Percentiles rank a stretch among this genome's conserved stretches.
phyloP scores from a whole-genome alignment of 2,113 vertebrate species.

The Ceyx melanurus region DNA sequence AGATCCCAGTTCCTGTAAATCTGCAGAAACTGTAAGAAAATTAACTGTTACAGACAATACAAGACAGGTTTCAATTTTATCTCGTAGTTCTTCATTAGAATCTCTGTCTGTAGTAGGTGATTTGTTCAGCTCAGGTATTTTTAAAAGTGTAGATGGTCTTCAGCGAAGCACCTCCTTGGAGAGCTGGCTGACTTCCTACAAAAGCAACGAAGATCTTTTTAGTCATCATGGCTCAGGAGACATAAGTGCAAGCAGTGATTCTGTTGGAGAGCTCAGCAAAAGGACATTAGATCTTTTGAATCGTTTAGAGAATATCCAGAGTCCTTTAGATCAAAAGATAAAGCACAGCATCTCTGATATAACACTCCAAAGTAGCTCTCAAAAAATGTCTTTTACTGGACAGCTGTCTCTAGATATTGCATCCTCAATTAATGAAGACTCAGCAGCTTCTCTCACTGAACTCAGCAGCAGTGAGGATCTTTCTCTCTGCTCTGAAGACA shows the following conservation, averaged over 20 bases:
- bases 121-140: constrained; percentile 82
- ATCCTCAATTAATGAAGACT: constrained; percentile 87
- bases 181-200: constrained; percentile 86
- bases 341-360: constrained; percentile 95
- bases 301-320: constrained; percentile 94
- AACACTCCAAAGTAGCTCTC: constrained; percentile 84
- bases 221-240: constrained; percentile 84
- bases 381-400: constrained; percentile 76
- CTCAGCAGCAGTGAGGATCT: constrained; percentile 92
- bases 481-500: constrained; percentile 90
- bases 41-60: constrained; percentile 41
- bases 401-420: constrained; percentile 74
- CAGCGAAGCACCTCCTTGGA: constrained; percentile 91
- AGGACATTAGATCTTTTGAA: constrained; percentile 93
- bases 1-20: constrained; percentile 56
- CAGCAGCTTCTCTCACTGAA: constrained; percentile 88
- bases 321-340: constrained; percentile 86
- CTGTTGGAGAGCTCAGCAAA: constrained; percentile 89
- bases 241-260: constrained; percentile 77
- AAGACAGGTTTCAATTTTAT: constrained; percentile 71
- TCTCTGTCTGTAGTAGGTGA: constrained; percentile 88
- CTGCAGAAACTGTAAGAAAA: constrained; percentile 61
- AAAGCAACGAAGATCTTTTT: constrained; percentile 80
- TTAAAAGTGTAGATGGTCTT: constrained; percentile 80
- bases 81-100: constrained; percentile 88